Percentiles rank a stretch among this genome's conserved stretches.
Evolutionary conservation across 2,113 vertebrate genomes (phyloP).

Genomic region (Cyprinus carpio): DNA sequence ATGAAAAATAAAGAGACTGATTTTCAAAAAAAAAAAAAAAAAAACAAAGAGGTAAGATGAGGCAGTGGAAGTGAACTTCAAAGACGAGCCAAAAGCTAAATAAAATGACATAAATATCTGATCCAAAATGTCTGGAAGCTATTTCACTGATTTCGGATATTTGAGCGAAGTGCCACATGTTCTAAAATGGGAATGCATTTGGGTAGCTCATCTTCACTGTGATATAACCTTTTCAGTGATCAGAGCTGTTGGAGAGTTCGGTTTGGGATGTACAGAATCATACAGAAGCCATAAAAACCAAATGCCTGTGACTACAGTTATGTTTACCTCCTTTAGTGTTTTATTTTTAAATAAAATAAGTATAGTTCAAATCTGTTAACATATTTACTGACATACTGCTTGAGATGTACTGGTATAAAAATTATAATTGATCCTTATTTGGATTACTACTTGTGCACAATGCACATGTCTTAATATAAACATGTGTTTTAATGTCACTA

Average conservation of each 20-base stretch:
- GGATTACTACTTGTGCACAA: no score
- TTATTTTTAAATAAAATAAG: background rate
- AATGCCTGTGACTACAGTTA: background rate
- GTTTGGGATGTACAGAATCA: background rate
- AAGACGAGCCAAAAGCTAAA: background rate
- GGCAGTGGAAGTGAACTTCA: constrained; percentile 15
- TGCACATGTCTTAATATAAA: no score
- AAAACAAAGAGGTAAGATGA: background rate
- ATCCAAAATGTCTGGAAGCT: constrained; percentile 5
- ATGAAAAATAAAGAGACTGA: constrained; percentile 55
- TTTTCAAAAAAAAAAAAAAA: constrained; percentile 18
- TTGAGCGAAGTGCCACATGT: background rate
- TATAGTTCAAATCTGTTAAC: no score
- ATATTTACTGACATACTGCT: no score
- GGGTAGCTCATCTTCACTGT: background rate
- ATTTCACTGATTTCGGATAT: constrained; percentile 26
- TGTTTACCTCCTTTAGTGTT: background rate
- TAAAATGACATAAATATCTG: constrained; percentile 36
- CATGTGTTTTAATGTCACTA: no score
- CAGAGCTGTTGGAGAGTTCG: background rate
- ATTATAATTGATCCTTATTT: no score
- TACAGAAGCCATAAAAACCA: background rate
- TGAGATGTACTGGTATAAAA: no score
- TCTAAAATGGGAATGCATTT: constrained; percentile 11
- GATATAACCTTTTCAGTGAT: background rate